Percentiles rank a stretch among this genome's conserved stretches.
These are phyloP conservation scores for Pteromalus puparum DNA, from an alignment of 1,140 invertebrate species.

Conservation along the genomic window DNA sequence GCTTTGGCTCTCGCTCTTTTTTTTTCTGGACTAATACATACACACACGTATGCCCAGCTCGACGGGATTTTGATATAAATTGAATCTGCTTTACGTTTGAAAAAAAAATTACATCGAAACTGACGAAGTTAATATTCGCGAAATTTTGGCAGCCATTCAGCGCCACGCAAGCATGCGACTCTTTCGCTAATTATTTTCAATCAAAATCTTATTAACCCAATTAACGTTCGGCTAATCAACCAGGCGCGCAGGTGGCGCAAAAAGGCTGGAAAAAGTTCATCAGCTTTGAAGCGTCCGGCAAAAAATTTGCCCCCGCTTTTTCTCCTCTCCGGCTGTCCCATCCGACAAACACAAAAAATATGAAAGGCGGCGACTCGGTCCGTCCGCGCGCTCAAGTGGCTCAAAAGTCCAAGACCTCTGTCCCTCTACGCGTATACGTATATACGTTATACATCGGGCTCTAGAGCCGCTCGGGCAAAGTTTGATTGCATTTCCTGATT, in stretches of 20 bases:
- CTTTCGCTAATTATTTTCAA: slow-evolving; percentile 6
- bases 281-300: neutral
- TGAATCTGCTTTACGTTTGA: too few relatives aligned
- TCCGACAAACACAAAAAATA: slow-evolving; percentile 14
- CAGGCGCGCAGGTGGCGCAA: neutral
- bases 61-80: too few relatives aligned
- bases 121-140: too few relatives aligned
- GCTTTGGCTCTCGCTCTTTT: neutral
- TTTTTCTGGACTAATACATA: neutral
- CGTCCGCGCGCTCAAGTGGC: neutral
- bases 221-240: neutral
- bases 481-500: slow-evolving; percentile 52
- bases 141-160: too few relatives aligned
- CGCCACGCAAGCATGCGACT: neutral
- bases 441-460: neutral
- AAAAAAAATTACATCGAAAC: too few relatives aligned
- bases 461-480: slow-evolving; percentile 14
- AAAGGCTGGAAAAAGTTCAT: neutral
- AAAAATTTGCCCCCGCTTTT: neutral
- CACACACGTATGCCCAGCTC: too few relatives aligned
- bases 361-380: neutral
- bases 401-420: slow-evolving; percentile 6
- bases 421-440: neutral
- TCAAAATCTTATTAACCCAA: slow-evolving; percentile 6
- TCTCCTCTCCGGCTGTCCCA: too few relatives aligned